Evolutionary conservation across 2,113 vertebrate genomes (phyloP).

Genomic region (Eublepharis macularius): DNA sequence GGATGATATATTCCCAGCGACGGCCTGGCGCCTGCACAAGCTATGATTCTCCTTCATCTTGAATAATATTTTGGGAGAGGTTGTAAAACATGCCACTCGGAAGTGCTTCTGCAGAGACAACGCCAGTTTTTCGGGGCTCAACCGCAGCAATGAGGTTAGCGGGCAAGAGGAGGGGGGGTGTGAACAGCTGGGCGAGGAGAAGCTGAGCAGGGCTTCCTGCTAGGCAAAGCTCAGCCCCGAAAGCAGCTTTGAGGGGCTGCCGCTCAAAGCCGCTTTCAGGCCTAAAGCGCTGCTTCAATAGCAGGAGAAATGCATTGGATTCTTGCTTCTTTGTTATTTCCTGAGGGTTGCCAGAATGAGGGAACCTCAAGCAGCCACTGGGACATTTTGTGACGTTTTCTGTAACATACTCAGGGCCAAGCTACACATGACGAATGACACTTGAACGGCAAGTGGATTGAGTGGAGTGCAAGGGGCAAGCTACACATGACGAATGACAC

Average conservation of each 20-base stretch:
- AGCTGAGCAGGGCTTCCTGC: background rate
- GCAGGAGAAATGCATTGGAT: too few species aligned
- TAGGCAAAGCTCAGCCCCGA: background rate
- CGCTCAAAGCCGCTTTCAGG: too few species aligned
- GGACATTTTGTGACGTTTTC: background rate
- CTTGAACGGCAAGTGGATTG: too few species aligned
- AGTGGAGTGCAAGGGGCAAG: too few species aligned
- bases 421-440: too few species aligned
- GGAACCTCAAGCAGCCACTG: background rate
- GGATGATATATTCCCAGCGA: slow-evolving; percentile 56
- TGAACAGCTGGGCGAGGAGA: background rate
- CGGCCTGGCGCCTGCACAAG: slow-evolving; percentile 48
- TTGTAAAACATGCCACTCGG: slow-evolving; percentile 47
- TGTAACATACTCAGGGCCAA: background rate
- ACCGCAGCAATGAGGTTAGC: background rate
- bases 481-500: too few species aligned
- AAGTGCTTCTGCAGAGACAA: background rate
- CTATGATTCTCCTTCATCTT: slow-evolving; percentile 65
- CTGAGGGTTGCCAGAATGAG: too few species aligned
- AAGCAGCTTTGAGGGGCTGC: too few species aligned
- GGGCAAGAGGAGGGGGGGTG: background rate
- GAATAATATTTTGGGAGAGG: slow-evolving; percentile 63
- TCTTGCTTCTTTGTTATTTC: too few species aligned
- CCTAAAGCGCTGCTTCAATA: too few species aligned
- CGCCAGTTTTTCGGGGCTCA: background rate